Evolutionary conservation across 2,113 vertebrate species (phyloP).

Genomic region (Tapirus terrestris): DNA sequence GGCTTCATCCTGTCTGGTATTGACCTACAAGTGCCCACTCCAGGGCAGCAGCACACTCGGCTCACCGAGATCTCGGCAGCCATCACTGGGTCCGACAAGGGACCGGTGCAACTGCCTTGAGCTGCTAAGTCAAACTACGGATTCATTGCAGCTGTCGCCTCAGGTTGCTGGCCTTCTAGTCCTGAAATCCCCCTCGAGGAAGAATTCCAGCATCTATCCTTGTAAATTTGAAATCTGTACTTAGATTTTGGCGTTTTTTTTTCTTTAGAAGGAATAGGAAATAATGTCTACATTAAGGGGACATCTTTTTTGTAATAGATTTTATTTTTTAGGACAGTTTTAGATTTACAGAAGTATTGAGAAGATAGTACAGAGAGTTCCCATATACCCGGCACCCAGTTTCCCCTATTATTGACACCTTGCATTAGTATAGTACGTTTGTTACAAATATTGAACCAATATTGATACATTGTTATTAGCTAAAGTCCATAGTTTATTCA

Average conservation of each 20-base stretch:
- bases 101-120: too few relatives aligned
- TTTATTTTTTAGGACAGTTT: constrained; percentile 16
- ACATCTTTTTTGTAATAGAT: neutral
- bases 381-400: neutral
- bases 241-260: neutral
- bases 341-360: neutral
- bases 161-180: neutral
- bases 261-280: neutral
- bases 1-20: neutral
- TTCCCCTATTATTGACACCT: neutral
- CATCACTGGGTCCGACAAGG: neutral
- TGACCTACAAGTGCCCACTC: neutral
- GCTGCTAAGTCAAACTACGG: neutral
- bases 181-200: neutral
- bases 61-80: neutral
- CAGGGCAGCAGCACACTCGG: neutral
- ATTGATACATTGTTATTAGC: neutral
- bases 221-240: constrained; percentile 10
- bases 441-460: neutral
- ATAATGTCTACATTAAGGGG: neutral
- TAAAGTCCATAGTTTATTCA: neutral
- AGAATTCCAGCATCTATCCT: neutral
- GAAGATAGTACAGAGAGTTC: neutral
- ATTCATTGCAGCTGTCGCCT: neutral
- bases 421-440: neutral